These are phyloP conservation scores for Chrysodeixis includens DNA, from an alignment of 2,888 invertebrate genomes.

Conservation along the genomic window DNA sequence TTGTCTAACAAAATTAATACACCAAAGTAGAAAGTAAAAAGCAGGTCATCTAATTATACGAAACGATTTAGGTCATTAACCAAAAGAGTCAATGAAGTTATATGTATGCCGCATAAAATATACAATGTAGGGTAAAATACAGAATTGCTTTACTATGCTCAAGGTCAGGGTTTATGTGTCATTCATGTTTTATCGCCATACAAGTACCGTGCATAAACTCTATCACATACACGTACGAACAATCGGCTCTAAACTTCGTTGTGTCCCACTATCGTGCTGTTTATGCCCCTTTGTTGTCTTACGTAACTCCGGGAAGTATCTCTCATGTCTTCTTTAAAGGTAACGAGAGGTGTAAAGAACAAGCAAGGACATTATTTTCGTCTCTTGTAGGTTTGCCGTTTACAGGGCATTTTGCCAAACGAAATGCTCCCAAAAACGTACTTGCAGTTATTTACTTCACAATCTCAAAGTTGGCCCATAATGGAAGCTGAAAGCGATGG, in stretches of 20 bases:
- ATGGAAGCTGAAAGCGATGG: constrained; percentile 3
- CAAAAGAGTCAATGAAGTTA: not conserved
- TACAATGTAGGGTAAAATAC: constrained; percentile 11
- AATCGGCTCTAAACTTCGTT: constrained; percentile 35
- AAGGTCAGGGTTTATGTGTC: constrained; percentile 45
- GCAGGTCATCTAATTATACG: not conserved
- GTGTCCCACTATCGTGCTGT: constrained; percentile 45
- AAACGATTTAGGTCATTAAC: not conserved
- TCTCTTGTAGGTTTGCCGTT: not conserved
- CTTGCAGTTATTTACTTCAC: not conserved
- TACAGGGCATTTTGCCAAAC: not conserved
- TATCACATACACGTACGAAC: constrained; percentile 47
- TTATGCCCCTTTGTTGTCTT: constrained; percentile 50
- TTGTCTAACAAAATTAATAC: too few relatives aligned
- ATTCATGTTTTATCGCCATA: constrained; percentile 45
- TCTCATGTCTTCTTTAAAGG: not conserved
- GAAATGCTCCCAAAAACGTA: constrained; percentile 1
- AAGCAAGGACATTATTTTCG: not conserved
- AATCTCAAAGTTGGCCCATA: not conserved
- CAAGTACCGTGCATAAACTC: constrained; percentile 49
- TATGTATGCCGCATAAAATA: not conserved
- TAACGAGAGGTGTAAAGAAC: not conserved
- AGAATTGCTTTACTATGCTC: constrained; percentile 30
- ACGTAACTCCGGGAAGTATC: constrained; percentile 17
- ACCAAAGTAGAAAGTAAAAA: not conserved